Conservation (phyloP, 2,888 invertebrate species). For the Agapostemon virescens region DNA sequence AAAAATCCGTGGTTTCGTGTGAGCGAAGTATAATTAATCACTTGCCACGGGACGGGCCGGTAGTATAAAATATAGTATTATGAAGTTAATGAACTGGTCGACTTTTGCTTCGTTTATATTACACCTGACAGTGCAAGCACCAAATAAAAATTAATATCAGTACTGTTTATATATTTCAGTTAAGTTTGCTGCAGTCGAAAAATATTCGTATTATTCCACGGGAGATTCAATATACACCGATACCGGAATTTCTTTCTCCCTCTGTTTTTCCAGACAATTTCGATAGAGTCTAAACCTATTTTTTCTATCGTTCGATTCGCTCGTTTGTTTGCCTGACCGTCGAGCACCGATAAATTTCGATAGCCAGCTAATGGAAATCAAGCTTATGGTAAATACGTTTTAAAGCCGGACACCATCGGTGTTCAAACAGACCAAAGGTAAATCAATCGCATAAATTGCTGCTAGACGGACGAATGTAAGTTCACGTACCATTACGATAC, state of each 20-base stretch:
- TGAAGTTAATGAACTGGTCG: too few relatives aligned
- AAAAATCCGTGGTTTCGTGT: neutral
- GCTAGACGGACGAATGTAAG: slow-evolving; percentile 26
- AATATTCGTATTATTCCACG: neutral
- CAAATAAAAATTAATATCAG: neutral
- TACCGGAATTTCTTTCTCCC: neutral
- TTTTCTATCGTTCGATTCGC: slow-evolving; percentile 19
- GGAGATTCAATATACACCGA: neutral
- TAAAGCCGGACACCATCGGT: slow-evolving; percentile 5
- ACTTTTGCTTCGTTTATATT: neutral
- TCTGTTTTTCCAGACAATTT: neutral
- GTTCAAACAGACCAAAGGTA: slow-evolving; percentile 23
- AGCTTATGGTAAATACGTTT: slow-evolving; percentile 33
- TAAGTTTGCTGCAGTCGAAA: neutral
- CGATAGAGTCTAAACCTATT: neutral
- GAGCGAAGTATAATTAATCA: neutral
- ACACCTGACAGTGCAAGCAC: neutral
- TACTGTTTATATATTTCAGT: neutral
- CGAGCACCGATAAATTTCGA: slow-evolving; percentile 11
- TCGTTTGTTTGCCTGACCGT: slow-evolving; percentile 13
- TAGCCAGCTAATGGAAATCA: slow-evolving; percentile 37
- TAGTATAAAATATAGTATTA: too few relatives aligned
- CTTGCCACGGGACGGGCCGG: neutral
- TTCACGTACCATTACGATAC: slow-evolving; percentile 5
- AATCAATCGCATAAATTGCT: slow-evolving; percentile 36